These are phyloP conservation scores for Xylophagus ater DNA, from an alignment of 2,888 invertebrate species.

Conservation along the genomic window DNA sequence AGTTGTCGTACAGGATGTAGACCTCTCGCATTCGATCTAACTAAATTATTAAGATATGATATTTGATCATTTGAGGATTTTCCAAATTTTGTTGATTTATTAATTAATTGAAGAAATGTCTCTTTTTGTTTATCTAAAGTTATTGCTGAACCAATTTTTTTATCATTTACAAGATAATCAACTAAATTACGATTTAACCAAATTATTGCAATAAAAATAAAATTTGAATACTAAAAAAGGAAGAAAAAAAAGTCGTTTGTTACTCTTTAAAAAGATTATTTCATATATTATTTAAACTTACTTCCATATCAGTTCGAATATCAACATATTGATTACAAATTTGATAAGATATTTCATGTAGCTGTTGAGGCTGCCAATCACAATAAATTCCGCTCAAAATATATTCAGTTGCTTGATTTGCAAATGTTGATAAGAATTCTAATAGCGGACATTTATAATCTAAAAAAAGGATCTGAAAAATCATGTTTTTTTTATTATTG, in stretches of 20 bases:
- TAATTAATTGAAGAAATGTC: constrained; percentile 28
- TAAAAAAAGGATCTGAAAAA: constrained; percentile 11
- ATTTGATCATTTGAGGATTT: constrained; percentile 2
- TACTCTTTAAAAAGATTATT: background rate
- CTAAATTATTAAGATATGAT: constrained; percentile 6
- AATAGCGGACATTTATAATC: constrained; percentile 7
- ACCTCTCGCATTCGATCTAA: constrained; percentile 8
- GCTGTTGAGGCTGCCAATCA: constrained; percentile 12
- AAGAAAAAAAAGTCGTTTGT: background rate
- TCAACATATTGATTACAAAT: constrained; percentile 3
- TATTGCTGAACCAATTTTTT: constrained; percentile 31
- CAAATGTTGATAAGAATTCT: constrained; percentile 6
- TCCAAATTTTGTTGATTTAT: constrained; percentile 19
- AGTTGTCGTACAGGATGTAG: constrained; percentile 7
- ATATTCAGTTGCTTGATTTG: constrained; percentile 10
- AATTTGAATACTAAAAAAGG: constrained; percentile 25
- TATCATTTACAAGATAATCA: constrained; percentile 33
- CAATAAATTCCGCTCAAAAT: constrained; percentile 13
- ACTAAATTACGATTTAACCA: constrained; percentile 34
- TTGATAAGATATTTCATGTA: constrained; percentile 11
- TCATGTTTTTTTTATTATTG: background rate
- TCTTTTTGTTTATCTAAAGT: constrained; percentile 29
- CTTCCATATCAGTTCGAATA: constrained; percentile 26
- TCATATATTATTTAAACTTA: constrained; percentile 16
- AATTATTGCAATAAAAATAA: constrained; percentile 31